Conservation (phyloP, 2,113 vertebrate genomes). For the Bubo bubo region DNA sequence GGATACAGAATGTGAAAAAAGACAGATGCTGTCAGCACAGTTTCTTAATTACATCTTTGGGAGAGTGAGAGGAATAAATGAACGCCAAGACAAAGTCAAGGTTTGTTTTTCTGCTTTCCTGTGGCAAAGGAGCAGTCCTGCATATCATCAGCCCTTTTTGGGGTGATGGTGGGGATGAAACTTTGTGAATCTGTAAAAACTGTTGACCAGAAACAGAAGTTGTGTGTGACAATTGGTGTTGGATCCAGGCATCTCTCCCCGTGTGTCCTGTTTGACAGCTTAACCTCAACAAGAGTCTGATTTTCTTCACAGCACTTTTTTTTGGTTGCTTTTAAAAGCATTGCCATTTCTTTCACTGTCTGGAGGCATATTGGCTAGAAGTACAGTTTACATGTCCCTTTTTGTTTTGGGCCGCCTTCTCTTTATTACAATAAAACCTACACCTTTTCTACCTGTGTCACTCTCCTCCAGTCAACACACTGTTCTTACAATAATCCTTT, state of each 20-base stretch:
- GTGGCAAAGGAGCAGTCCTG: not conserved
- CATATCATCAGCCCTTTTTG: not conserved
- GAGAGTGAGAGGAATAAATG: not conserved
- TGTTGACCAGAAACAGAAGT: not conserved
- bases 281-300: not conserved
- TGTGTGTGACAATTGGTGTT: not conserved
- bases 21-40: not conserved
- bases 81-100: not conserved
- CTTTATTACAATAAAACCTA: not conserved
- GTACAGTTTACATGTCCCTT: not conserved
- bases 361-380: not conserved
- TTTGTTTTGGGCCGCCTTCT: not conserved
- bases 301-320: not conserved
- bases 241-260: not conserved
- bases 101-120: conserved; percentile 12
- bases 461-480: not conserved
- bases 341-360: not conserved
- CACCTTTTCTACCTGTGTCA: not conserved
- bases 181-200: not conserved
- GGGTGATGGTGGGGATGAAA: not conserved
- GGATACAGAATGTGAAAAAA: not conserved
- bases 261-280: not conserved
- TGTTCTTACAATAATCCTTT: not conserved
- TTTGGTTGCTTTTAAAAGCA: not conserved
- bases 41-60: not conserved